These are phyloP conservation scores for Spodoptera frugiperda DNA, from an alignment of 1,140 invertebrate genomes.

Conservation along the genomic window DNA sequence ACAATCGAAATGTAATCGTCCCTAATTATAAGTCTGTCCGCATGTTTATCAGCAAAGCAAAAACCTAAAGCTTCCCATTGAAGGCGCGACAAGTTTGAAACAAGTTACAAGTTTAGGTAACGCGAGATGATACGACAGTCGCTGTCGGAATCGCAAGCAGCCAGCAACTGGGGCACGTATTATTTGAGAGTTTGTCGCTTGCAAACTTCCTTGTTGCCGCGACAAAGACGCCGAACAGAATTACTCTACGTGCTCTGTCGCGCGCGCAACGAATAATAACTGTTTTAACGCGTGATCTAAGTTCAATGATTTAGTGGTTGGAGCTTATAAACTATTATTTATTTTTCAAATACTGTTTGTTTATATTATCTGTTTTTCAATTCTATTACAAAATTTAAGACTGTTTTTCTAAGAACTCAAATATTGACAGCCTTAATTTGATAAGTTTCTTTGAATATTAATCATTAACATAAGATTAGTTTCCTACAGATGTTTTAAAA, in stretches of 20 bases:
- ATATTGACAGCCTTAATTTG: no score
- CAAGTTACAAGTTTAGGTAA: slow-evolving; percentile 48
- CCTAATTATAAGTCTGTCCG: no score
- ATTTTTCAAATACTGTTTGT: no score
- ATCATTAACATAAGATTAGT: no score
- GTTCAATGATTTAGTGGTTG: slow-evolving; percentile 7
- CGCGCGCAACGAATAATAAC: slow-evolving; percentile 41
- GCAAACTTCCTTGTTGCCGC: slow-evolving; percentile 52
- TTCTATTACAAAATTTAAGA: no score
- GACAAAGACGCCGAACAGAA: slow-evolving; percentile 49
- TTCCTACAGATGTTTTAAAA: no score
- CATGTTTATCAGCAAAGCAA: slow-evolving; percentile 10
- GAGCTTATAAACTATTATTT: not conserved
- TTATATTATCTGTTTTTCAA: no score
- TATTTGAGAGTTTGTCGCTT: slow-evolving; percentile 55
- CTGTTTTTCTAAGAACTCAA: no score
- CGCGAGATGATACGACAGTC: slow-evolving; percentile 42
- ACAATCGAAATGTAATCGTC: no score
- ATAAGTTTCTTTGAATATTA: no score
- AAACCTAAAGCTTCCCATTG: slow-evolving; percentile 32
- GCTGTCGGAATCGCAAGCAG: slow-evolving; percentile 36
- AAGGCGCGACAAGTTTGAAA: slow-evolving; percentile 34
- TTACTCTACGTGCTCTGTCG: slow-evolving; percentile 50
- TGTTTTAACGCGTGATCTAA: slow-evolving; percentile 28
- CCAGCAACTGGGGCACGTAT: slow-evolving; percentile 49